These are phyloP conservation scores for Theristicus caerulescens DNA, from an alignment of 2,113 vertebrate genomes.

Conservation along the genomic window DNA sequence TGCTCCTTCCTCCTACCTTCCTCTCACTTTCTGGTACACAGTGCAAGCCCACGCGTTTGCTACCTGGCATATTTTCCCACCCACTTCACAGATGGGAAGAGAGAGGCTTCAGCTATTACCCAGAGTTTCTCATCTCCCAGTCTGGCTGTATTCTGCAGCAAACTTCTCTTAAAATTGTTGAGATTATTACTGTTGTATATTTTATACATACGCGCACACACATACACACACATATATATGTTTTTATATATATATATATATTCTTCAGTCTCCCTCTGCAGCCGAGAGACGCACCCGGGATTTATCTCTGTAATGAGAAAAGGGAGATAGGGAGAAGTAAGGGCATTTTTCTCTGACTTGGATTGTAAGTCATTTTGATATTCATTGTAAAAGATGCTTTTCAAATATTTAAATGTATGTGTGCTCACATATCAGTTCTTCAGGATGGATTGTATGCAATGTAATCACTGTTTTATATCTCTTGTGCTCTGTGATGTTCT, in stretches of 20 bases:
- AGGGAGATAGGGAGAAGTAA: slow-evolving; percentile 72
- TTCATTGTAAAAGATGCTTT: slow-evolving; percentile 77
- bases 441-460: slow-evolving; percentile 47
- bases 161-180: slow-evolving; percentile 26
- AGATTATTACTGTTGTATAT: slow-evolving; percentile 55
- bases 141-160: neutral
- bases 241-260: neutral
- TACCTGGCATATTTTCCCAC: neutral
- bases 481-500: slow-evolving; percentile 5
- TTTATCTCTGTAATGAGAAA: slow-evolving; percentile 82
- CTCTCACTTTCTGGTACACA: neutral
- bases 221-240: neutral
- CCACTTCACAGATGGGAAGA: neutral
- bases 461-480: slow-evolving; percentile 52
- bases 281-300: slow-evolving; percentile 57
- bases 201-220: neutral
- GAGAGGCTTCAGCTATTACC: neutral
- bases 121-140: neutral
- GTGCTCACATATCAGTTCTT: slow-evolving; percentile 68
- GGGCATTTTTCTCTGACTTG: slow-evolving; percentile 73
- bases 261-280: slow-evolving; percentile 39
- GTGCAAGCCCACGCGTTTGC: neutral
- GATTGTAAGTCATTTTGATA: slow-evolving; percentile 78
- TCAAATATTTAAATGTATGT: slow-evolving; percentile 81
- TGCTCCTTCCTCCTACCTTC: neutral